Evolutionary conservation across 2,797 vertebrate genomes (phyloP), one percentile per base, ranked within the genome.

Genomic region (Myotis daubentonii): DNA sequence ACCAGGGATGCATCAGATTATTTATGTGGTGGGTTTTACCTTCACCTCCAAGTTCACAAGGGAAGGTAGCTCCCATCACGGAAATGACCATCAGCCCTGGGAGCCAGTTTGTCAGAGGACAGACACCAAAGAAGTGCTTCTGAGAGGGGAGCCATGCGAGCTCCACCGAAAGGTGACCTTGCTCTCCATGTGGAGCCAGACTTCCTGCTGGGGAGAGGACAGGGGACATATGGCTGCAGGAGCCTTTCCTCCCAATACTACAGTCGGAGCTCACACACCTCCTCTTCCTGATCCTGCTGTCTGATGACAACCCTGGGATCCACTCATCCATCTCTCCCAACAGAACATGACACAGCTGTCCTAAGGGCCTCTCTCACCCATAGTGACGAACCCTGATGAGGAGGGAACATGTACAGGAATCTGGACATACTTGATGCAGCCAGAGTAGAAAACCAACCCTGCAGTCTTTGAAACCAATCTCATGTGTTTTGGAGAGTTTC

Each of bases 311-410:
- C 28, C 75, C 51, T 72, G 49, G 62, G 53, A 44, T 15, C 36
- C n/a, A 60, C 11, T 72, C 33, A 3, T 70, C 2, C 0, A 30
- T 74, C 30, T 60, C 20, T 74, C n/a, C 66, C 23, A 49, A 22
- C 17, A 47, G 49, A 72, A 76, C 22, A 38, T 0, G 0, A 9
- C 25, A 11, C 19, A 0, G 0, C 57, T 36, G 38, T 44, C 13
- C 6, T 55, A 44, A 4, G 47, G 28, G 25, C 55, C 68, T 30
- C 57, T 10, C 49, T 38, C 62, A 36, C 68, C 74, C n/a, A 65
- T 6, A 12, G 44, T 71, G 62, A 83, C 13, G 25, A 22, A 28
- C 6, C 12, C n/a, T 33, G 17, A 71, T 2, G 25, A 87, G 65
- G 36, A 85, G 10, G 25, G 33, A 55, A 49, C 5, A 4, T 23